A percentile compares a stretch with the other conserved stretches of the same genome.
Evolutionary conservation across 2,113 vertebrate species (phyloP).

Genomic region (Dromaius novaehollandiae): DNA sequence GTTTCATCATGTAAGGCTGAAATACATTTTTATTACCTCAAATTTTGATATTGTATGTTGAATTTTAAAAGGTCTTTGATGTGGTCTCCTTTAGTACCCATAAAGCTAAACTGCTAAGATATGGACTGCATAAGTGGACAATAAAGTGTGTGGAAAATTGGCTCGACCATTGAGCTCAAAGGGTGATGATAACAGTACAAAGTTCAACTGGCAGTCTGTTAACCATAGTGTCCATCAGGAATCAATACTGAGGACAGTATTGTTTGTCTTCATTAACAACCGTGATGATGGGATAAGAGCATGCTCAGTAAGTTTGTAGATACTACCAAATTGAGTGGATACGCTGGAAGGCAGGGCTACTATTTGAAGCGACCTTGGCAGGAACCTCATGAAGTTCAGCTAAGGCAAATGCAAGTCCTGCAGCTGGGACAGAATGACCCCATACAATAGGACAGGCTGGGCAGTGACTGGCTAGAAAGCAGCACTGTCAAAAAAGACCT

Average conservation of each 20-base stretch:
- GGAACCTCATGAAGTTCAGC: neutral
- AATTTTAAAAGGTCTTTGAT: neutral
- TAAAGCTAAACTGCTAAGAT: neutral
- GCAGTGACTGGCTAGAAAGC: neutral
- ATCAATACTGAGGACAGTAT: neutral
- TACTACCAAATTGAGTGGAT: neutral
- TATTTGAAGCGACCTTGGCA: neutral
- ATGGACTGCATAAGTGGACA: fast-evolving
- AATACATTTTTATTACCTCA: neutral
- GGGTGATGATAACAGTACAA: neutral
- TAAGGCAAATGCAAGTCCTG: neutral
- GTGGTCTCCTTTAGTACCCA: neutral
- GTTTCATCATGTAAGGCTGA: neutral
- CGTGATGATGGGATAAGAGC: neutral
- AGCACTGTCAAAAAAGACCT: neutral
- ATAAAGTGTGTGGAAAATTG: neutral
- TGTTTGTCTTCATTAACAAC: neutral
- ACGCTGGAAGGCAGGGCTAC: neutral
- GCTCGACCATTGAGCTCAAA: fast-evolving
- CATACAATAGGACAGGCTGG: neutral
- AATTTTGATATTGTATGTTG: neutral
- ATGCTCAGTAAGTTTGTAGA: neutral
- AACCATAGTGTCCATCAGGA: neutral
- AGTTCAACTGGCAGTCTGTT: neutral
- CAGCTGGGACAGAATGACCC: neutral